These are phyloP conservation scores for Eulithis prunata DNA, from an alignment of 2,888 invertebrate species.

Conservation along the genomic window DNA sequence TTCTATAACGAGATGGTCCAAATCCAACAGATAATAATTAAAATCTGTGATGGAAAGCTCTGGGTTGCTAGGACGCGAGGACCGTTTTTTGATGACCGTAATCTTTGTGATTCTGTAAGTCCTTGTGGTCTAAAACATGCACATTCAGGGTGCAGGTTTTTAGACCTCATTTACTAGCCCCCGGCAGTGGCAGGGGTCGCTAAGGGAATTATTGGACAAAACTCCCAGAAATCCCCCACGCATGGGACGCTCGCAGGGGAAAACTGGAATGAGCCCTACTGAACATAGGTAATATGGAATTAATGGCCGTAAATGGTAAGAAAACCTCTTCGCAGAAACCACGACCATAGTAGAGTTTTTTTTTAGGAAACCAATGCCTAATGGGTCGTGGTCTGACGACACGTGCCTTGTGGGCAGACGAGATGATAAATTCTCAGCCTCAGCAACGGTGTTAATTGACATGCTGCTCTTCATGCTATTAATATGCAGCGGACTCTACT, in stretches of 20 bases:
- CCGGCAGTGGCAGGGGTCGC: too few relatives aligned
- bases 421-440: slow-evolving; percentile 55
- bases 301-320: too few relatives aligned
- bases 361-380: slow-evolving; percentile 8
- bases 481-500: slow-evolving; percentile 29
- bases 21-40: slow-evolving; percentile 39
- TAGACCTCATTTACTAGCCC: too few relatives aligned
- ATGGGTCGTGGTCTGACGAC: slow-evolving; percentile 49
- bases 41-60: slow-evolving; percentile 24
- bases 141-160: too few relatives aligned
- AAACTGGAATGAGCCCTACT: too few relatives aligned
- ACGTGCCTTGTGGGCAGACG: slow-evolving; percentile 53
- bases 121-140: too few relatives aligned
- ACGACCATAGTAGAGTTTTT: not conserved
- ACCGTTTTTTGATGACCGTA: not conserved
- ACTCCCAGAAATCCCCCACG: too few relatives aligned
- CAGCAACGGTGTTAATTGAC: slow-evolving; percentile 66
- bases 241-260: too few relatives aligned
- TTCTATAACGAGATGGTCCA: slow-evolving; percentile 30
- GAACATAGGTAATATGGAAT: too few relatives aligned
- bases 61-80: not conserved
- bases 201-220: too few relatives aligned
- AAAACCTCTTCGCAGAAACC: too few relatives aligned
- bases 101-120: too few relatives aligned
- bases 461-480: slow-evolving; percentile 46